These are phyloP conservation scores for Halocynthia aurantium DNA, from an alignment of 23 tunicate species.

Conservation along the genomic window DNA sequence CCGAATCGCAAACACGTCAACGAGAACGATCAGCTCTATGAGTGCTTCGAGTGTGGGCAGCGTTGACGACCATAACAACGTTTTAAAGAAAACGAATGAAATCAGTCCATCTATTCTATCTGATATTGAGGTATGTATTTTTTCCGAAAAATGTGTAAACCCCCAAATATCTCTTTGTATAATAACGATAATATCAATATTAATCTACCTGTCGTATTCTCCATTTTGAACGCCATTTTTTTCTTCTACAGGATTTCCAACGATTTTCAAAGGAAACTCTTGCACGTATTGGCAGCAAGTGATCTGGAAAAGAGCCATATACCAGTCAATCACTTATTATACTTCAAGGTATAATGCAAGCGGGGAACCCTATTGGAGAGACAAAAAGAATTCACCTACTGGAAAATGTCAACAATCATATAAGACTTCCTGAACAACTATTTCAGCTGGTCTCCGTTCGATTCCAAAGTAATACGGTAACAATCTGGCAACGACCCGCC, in stretches of 20 bases:
- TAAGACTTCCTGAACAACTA: no score
- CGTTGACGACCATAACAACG: neutral
- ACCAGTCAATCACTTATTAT: no score
- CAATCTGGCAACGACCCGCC: no score
- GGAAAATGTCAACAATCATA: no score
- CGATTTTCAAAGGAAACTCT: slow-evolving; percentile 14
- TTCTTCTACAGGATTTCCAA: slow-evolving; percentile 19
- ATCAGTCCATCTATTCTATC: slow-evolving; percentile 68
- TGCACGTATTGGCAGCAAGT: neutral
- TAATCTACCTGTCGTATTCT: neutral
- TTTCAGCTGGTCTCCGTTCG: no score
- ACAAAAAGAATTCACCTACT: no score
- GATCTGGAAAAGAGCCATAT: no score
- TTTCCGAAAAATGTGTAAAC: neutral
- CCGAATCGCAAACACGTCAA: slow-evolving; percentile 1
- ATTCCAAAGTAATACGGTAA: no score
- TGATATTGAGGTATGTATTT: slow-evolving; percentile 46
- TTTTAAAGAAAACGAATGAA: slow-evolving; percentile 13
- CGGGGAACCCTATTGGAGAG: no score
- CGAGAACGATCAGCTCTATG: slow-evolving; percentile 19
- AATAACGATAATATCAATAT: neutral
- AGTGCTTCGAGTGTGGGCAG: neutral
- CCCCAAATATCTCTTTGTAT: neutral
- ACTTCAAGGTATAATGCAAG: no score
- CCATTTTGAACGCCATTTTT: neutral